Evolutionary conservation across 1,140 invertebrate genomes (phyloP).

Genomic region (Neelides sp.): DNA sequence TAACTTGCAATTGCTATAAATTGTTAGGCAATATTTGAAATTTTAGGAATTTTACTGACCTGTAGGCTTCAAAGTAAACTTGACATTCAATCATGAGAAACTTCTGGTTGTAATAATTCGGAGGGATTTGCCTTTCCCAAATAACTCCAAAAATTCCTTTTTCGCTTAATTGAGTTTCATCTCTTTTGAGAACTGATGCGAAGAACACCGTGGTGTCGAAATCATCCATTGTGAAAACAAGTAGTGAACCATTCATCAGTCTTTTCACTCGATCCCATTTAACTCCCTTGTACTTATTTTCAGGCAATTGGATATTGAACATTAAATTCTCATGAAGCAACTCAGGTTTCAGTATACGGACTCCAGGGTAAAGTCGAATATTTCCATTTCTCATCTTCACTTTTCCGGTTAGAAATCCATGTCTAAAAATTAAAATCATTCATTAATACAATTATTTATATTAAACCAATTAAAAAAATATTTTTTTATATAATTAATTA

Average conservation of each 20-base stretch:
- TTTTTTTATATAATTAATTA: too few species aligned
- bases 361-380: constrained; percentile 21
- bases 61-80: constrained; percentile 56
- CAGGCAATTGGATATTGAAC: constrained; percentile 16
- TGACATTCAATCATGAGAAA: constrained; percentile 52
- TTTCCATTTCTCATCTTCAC: constrained; percentile 19
- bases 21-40: not conserved
- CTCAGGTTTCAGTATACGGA: constrained; percentile 8
- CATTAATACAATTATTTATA: too few species aligned
- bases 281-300: constrained; percentile 15
- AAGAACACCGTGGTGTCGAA: constrained; percentile 12
- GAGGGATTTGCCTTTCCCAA: constrained; percentile 21
- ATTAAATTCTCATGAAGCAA: constrained; percentile 11
- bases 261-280: constrained; percentile 18
- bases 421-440: constrained; percentile 4
- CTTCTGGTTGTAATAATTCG: not conserved
- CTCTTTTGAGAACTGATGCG: constrained; percentile 8
- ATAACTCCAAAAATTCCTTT: constrained; percentile 17
- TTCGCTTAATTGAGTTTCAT: constrained; percentile 1
- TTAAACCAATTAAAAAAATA: too few species aligned
- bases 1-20: not conserved
- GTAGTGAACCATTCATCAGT: constrained; percentile 10
- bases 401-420: constrained; percentile 13
- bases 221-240: constrained; percentile 15
- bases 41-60: constrained; percentile 34